Evolutionary conservation across 2,888 invertebrate species (phyloP).

Genomic region (Schizotus pectinicornis): DNA sequence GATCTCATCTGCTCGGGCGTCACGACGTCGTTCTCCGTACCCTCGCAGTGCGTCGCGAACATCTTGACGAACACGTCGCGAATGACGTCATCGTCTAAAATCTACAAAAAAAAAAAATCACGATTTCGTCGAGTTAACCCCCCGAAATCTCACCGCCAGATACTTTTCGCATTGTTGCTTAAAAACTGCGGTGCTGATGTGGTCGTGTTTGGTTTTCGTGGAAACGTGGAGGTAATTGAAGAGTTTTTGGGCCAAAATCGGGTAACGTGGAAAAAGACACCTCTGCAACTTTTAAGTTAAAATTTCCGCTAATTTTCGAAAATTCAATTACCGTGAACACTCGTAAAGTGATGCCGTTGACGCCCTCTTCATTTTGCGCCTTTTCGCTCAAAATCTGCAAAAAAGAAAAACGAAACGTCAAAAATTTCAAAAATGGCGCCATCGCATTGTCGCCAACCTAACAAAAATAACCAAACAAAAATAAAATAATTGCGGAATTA

Average conservation of each 20-base stretch:
- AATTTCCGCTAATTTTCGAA: neutral
- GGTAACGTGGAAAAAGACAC: conserved; percentile 80
- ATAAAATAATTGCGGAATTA: conserved; percentile 1
- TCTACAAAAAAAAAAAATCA: conserved; percentile 45
- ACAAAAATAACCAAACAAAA: conserved; percentile 10
- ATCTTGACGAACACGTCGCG: conserved; percentile 74
- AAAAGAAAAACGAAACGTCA: conserved; percentile 35
- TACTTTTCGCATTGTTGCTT: conserved; percentile 76
- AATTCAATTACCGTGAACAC: conserved; percentile 66
- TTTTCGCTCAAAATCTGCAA: conserved; percentile 73
- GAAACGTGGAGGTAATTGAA: conserved; percentile 68
- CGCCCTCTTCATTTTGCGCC: conserved; percentile 71
- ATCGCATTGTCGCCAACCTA: conserved; percentile 15
- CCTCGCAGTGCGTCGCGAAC: conserved; percentile 57
- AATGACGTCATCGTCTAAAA: conserved; percentile 64
- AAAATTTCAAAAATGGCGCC: conserved; percentile 24
- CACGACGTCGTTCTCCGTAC: conserved; percentile 62
- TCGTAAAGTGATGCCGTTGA: conserved; percentile 73
- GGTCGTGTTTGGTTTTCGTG: conserved; percentile 66
- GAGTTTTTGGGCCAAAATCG: conserved; percentile 72
- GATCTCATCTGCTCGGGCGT: conserved; percentile 69
- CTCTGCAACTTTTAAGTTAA: conserved; percentile 37
- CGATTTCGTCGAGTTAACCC: no score
- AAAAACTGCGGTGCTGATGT: conserved; percentile 70
- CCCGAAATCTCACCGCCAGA: conserved; percentile 54